A percentile compares a stretch with the other conserved stretches of the same genome.
phyloP scores from a whole-genome alignment of 2,113 vertebrate genomes.

The Lates calcarifer region DNA sequence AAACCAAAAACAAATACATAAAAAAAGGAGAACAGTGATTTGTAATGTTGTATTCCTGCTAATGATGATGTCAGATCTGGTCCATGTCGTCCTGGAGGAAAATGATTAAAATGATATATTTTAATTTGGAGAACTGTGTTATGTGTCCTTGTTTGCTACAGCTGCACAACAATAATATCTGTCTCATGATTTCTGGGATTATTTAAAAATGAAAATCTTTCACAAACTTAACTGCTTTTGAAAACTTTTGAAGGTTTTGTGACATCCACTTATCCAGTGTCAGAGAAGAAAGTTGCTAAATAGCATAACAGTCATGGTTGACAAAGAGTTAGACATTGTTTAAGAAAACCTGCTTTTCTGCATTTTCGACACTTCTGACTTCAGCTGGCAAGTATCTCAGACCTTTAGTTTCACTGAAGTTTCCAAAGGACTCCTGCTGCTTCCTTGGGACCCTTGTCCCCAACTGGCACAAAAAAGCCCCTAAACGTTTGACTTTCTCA shows the following conservation, averaged over 20 bases:
- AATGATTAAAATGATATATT: too few species aligned
- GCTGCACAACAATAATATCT: background rate
- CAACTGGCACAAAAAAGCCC: slow-evolving; percentile 76
- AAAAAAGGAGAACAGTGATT: background rate
- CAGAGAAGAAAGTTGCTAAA: slow-evolving; percentile 62
- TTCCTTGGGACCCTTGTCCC: slow-evolving; percentile 77
- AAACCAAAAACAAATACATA: too few species aligned
- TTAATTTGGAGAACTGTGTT: background rate
- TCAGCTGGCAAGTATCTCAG: slow-evolving; percentile 82
- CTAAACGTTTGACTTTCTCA: slow-evolving; percentile 88
- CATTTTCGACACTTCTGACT: slow-evolving; percentile 80
- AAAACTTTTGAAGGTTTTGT: slow-evolving; percentile 1
- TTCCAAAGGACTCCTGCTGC: slow-evolving; percentile 81
- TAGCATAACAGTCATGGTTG: slow-evolving; percentile 70
- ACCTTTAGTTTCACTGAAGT: slow-evolving; percentile 77
- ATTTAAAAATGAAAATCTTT: background rate
- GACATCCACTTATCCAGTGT: slow-evolving; percentile 61
- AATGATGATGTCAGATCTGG: background rate
- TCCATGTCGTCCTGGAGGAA: too few species aligned
- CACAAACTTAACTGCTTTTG: background rate
- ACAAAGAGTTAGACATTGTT: slow-evolving; percentile 71
- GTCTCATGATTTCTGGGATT: background rate
- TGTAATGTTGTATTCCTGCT: background rate
- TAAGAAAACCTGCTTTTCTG: slow-evolving; percentile 76
- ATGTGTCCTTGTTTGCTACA: background rate